These are phyloP conservation scores for Xerus rutilus DNA, from an alignment of 2,797 vertebrate genomes.

Conservation along the genomic window DNA sequence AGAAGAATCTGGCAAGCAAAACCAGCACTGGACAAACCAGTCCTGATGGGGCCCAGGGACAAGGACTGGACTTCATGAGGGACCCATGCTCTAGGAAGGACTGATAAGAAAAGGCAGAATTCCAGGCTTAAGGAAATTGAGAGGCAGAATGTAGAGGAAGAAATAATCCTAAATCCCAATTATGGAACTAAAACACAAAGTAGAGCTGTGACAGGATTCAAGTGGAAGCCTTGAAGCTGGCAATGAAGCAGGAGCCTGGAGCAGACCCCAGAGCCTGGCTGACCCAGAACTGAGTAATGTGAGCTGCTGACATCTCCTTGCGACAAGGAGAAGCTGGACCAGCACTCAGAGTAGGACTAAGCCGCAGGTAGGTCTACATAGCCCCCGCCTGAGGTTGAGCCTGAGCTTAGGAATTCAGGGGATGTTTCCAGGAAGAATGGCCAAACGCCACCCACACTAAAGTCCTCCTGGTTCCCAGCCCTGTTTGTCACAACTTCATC, in stretches of 20 bases:
- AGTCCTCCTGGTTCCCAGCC: not conserved
- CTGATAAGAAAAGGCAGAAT: not conserved
- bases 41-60: not conserved
- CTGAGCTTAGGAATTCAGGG: not conserved
- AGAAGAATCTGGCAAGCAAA: not conserved
- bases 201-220: not conserved
- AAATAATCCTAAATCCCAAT: not conserved
- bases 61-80: not conserved
- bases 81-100: not conserved
- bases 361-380: not conserved
- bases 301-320: not conserved
- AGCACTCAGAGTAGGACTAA: not conserved
- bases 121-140: not conserved
- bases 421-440: not conserved
- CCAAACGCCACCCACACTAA: not conserved
- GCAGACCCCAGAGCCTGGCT: not conserved
- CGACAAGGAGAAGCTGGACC: not conserved
- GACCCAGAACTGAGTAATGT: accelerated
- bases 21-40: not conserved
- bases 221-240: not conserved
- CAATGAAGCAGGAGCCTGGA: not conserved
- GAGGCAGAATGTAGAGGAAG: not conserved
- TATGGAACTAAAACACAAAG: not conserved
- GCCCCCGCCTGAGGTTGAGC: not conserved
- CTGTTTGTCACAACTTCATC: not conserved